Evolutionary conservation across 2,113 vertebrate genomes (phyloP), one percentile per base, ranked within the genome.

Genomic region (Mesoclemmys tuberculata): DNA sequence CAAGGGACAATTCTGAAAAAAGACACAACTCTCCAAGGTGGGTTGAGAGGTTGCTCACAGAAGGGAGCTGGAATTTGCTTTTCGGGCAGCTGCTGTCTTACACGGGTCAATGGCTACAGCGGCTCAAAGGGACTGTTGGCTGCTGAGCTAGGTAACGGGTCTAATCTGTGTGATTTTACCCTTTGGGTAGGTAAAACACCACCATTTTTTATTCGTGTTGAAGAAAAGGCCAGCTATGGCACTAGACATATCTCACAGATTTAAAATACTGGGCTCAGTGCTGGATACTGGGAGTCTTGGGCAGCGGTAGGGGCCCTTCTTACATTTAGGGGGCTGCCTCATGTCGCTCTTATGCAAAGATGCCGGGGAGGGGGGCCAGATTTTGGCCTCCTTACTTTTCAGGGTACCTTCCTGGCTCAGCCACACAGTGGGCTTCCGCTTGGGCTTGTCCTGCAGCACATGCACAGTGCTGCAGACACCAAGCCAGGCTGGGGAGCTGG

Each of bases 171-270:
- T 64, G 61, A 10, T 31, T 64, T 64, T 64, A 7, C 16, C 21
- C 27, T 77, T 10, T 55, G 51, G 27, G 38, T 68, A 77, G 14
- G 12, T 75, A 85, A 92, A 90, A 26, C 93, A 94, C 71, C 16
- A 84, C 19, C 14, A 56, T 74, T 82, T 35, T 92, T 64, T 71
- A 80, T 95, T 93, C 89, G 56, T 80, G 94, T 93, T 93, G 90
- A 49, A 81, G 91, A 92, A 35, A 56, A 93, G 61, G 19, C 12
- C 80, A 26, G 77, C 79, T 87, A 46, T 4, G 41, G 86, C 77
- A 85, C 48, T 26, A 92, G 82, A 51, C 49, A 51, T 81, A 64
- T 51, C 49, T 51, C 49, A 56, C 24, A 10, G 55, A 56, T 9
- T 56, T 56, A 56, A 19, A 56, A 9, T 19, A 56, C 55, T 26